These are phyloP conservation scores for Pachyramphus minor DNA, from an alignment of 2,113 vertebrate genomes.

Conservation along the genomic window DNA sequence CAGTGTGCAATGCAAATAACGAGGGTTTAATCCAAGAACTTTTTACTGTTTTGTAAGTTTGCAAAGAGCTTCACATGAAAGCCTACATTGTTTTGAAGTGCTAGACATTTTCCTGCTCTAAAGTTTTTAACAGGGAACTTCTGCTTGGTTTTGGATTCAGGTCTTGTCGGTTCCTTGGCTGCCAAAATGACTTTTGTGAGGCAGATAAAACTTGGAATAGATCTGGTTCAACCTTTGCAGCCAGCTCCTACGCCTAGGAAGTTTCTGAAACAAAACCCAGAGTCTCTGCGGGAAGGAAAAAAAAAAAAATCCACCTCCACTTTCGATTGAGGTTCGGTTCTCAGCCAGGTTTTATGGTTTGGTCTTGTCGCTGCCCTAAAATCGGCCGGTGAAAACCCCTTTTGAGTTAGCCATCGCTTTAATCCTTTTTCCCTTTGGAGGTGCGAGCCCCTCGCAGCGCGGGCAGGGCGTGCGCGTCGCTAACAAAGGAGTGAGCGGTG, in stretches of 20 bases:
- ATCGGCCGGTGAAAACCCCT: background rate
- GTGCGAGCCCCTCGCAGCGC: background rate
- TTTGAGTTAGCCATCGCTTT: background rate
- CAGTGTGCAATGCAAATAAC: background rate
- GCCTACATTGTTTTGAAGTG: constrained; percentile 61
- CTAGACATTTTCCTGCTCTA: constrained; percentile 60
- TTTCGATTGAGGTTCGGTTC: background rate
- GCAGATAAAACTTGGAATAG: constrained; percentile 68
- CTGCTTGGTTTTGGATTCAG: constrained; percentile 69
- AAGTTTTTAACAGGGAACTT: constrained; percentile 65
- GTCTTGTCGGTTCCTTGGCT: constrained; percentile 60
- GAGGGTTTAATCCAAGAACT: constrained; percentile 26
- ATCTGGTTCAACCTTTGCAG: constrained; percentile 66
- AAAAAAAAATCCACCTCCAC: background rate
- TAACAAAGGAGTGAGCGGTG: background rate
- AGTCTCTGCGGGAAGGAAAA: background rate
- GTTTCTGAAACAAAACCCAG: constrained; percentile 66
- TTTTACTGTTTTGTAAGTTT: constrained; percentile 28
- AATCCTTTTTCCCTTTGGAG: accelerated
- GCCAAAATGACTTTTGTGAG: constrained; percentile 67
- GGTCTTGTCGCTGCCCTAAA: background rate
- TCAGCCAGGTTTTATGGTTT: background rate
- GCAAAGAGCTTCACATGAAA: constrained; percentile 59
- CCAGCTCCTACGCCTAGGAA: constrained; percentile 66
- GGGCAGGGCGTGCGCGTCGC: background rate